Conservation (phyloP, 2,797 vertebrate species). For the Vultur gryphus region DNA sequence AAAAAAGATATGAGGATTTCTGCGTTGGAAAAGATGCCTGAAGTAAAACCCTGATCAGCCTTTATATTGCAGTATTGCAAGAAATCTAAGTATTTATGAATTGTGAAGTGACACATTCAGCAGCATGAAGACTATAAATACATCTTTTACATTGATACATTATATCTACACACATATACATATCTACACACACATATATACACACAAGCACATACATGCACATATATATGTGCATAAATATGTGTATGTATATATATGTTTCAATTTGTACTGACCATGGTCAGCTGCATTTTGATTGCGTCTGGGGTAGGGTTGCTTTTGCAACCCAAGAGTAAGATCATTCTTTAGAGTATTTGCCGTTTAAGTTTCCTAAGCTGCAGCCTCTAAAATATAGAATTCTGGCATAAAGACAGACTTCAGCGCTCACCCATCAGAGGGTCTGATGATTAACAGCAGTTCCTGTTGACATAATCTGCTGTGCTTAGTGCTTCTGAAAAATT, state of each 20-base stretch:
- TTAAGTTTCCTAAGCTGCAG: neutral
- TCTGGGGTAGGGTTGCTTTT: constrained; percentile 1
- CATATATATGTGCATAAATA: neutral
- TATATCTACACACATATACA: constrained; percentile 59
- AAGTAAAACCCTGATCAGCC: constrained; percentile 31
- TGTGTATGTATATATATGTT: neutral
- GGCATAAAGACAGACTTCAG: neutral
- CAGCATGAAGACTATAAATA: constrained; percentile 71
- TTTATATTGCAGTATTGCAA: constrained; percentile 12
- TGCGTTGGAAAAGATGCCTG: neutral
- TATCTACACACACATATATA: constrained; percentile 31
- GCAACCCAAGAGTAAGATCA: neutral
- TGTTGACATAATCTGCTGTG: neutral
- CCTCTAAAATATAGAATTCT: neutral
- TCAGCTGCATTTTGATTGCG: neutral
- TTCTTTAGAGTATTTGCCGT: neutral
- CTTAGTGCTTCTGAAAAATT: neutral
- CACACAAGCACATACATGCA: constrained; percentile 1
- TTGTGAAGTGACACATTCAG: constrained; percentile 65
- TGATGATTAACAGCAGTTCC: neutral
- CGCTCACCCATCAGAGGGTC: neutral
- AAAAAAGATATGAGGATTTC: neutral
- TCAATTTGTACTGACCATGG: neutral
- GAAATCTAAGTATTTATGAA: constrained; percentile 42
- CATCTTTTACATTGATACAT: constrained; percentile 55